Percentiles rank a stretch among this genome's conserved stretches.
Evolutionary conservation across 2,113 vertebrate genomes (phyloP).

Genomic region (Rhinogobius similis): DNA sequence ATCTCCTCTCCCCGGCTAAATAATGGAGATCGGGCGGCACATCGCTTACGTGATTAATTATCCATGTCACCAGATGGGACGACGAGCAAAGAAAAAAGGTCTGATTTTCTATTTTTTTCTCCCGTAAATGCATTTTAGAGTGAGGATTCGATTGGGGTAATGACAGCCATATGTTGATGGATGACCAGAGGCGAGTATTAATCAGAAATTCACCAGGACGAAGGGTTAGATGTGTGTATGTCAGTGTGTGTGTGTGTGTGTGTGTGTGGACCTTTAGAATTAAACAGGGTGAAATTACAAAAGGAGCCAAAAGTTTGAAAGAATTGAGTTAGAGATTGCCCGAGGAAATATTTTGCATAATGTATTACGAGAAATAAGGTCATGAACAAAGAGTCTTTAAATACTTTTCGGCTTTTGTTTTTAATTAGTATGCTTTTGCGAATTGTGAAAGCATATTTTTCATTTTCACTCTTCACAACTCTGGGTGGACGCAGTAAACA

Average conservation of each 20-base stretch:
- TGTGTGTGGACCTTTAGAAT: conserved; percentile 7
- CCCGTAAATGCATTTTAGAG: conserved; percentile 66
- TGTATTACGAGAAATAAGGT: conserved; percentile 12
- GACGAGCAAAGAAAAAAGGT: conserved; percentile 52
- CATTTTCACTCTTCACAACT: neutral
- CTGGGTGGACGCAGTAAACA: neutral
- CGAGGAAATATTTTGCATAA: conserved; percentile 6
- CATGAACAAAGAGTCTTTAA: conserved; percentile 4
- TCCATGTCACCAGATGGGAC: conserved; percentile 77
- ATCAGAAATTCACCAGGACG: conserved; percentile 66
- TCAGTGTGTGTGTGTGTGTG: neutral
- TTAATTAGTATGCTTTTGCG: neutral
- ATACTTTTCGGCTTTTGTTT: neutral
- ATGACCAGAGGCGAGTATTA: conserved; percentile 69
- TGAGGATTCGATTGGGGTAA: conserved; percentile 72
- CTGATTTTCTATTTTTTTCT: conserved; percentile 49
- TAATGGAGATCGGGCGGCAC: conserved; percentile 71
- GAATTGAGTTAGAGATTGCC: neutral
- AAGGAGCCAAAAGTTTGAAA: conserved; percentile 6
- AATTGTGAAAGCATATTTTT: neutral
- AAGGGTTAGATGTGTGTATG: conserved; percentile 15
- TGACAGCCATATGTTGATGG: conserved; percentile 77
- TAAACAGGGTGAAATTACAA: neutral
- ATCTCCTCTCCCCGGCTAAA: conserved; percentile 63
- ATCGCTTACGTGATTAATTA: conserved; percentile 78